A percentile compares a stretch with the other conserved stretches of the same genome.
These are phyloP conservation scores for Forbesichthys agassizii DNA, from an alignment of 2,113 vertebrate genomes.

Conservation along the genomic window DNA sequence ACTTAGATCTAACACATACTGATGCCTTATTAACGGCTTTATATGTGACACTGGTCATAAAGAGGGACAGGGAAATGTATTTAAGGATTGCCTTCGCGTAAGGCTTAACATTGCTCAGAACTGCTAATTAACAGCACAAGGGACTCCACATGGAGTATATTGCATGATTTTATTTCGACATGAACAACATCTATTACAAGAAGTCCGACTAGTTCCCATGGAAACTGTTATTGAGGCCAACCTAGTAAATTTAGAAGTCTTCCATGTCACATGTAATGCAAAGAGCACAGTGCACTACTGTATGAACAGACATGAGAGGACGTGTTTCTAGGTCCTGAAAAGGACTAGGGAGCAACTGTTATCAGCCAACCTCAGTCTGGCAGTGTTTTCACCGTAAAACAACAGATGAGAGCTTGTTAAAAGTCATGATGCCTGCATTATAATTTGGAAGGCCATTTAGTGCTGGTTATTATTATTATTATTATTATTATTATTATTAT, in stretches of 20 bases:
- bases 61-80: neutral
- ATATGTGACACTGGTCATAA: neutral
- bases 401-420: conserved; percentile 3
- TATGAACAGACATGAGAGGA: conserved; percentile 8
- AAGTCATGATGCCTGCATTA: conserved; percentile 16
- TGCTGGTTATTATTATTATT: conserved; percentile 10
- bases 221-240: conserved; percentile 75
- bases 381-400: too few relatives aligned
- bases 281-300: conserved; percentile 50
- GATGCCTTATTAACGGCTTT: too few relatives aligned
- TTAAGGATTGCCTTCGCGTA: neutral
- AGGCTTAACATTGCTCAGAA: neutral
- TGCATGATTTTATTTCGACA: conserved; percentile 46
- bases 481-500: too few relatives aligned
- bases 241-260: conserved; percentile 69
- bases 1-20: too few relatives aligned
- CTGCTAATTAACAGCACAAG: neutral
- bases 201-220: conserved; percentile 72
- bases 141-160: conserved; percentile 22
- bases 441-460: conserved; percentile 14
- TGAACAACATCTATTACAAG: conserved; percentile 57
- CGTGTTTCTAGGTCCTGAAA: neutral
- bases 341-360: neutral
- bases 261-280: conserved; percentile 67
- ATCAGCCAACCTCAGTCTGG: too few relatives aligned